These are phyloP conservation scores for Diorhabda sublineata DNA, from an alignment of 1,140 invertebrate species.

Conservation along the genomic window DNA sequence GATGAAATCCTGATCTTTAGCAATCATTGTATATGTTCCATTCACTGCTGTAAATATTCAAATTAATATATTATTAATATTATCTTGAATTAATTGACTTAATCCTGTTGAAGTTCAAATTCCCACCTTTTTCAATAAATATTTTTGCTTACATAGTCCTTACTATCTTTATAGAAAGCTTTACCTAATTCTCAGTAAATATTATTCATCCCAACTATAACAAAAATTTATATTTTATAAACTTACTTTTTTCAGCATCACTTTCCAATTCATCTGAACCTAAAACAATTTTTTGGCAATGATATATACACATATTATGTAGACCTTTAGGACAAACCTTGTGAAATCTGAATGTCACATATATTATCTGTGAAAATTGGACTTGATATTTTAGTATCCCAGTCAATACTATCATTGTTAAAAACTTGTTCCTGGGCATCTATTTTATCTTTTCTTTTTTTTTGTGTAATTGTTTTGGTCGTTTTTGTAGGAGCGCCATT, in stretches of 20 bases:
- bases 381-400: neutral
- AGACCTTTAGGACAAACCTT: neutral
- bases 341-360: slow-evolving; percentile 8
- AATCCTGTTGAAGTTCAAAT: too few species aligned
- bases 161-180: too few species aligned
- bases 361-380: slow-evolving; percentile 8
- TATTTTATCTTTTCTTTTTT: slow-evolving; percentile 4
- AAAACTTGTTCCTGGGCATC: neutral
- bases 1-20: too few species aligned
- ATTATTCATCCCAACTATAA: too few species aligned
- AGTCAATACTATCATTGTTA: neutral
- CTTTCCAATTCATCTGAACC: neutral
- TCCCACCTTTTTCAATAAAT: too few species aligned
- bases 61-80: too few species aligned
- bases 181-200: too few species aligned
- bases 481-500: neutral
- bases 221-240: neutral
- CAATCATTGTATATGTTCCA: too few species aligned
- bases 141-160: too few species aligned
- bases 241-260: slow-evolving; percentile 7
- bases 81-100: too few species aligned
- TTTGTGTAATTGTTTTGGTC: neutral
- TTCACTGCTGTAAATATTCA: too few species aligned
- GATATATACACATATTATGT: neutral
- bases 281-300: slow-evolving; percentile 1